A percentile compares a stretch with the other conserved stretches of the same genome.
These are phyloP conservation scores for Lamellibrachia satsuma DNA, from an alignment of 2,888 invertebrate genomes.

Conservation along the genomic window DNA sequence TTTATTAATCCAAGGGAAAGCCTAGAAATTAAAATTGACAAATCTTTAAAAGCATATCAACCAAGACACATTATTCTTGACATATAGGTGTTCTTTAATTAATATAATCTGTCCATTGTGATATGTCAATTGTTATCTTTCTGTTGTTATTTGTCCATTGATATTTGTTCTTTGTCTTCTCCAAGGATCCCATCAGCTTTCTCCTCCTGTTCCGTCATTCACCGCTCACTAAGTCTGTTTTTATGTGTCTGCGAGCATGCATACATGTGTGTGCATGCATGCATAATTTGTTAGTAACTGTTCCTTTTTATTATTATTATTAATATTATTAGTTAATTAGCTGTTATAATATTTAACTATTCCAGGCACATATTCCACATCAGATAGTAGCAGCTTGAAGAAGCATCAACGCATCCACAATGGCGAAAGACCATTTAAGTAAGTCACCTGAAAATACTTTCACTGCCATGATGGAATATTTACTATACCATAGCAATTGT, in stretches of 20 bases:
- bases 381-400: conserved; percentile 66
- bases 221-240: neutral
- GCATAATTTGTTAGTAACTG: conserved; percentile 17
- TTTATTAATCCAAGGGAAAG: neutral
- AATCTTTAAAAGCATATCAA: neutral
- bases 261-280: conserved; percentile 17
- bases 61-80: neutral
- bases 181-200: neutral
- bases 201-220: too few relatives aligned
- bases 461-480: neutral
- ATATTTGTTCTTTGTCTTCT: neutral
- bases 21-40: neutral
- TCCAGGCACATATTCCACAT: conserved; percentile 55
- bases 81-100: neutral
- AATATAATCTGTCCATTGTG: too few relatives aligned
- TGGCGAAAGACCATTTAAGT: conserved; percentile 69
- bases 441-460: conserved; percentile 40
- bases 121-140: neutral
- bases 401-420: conserved; percentile 69
- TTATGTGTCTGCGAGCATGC: neutral
- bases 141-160: neutral
- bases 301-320: neutral
- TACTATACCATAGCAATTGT: neutral
- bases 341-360: neutral
- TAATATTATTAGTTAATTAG: neutral